Percentiles rank a stretch among this genome's conserved stretches.
phyloP scores from a whole-genome alignment of 2,113 vertebrate genomes.

The Albula goreensis region DNA sequence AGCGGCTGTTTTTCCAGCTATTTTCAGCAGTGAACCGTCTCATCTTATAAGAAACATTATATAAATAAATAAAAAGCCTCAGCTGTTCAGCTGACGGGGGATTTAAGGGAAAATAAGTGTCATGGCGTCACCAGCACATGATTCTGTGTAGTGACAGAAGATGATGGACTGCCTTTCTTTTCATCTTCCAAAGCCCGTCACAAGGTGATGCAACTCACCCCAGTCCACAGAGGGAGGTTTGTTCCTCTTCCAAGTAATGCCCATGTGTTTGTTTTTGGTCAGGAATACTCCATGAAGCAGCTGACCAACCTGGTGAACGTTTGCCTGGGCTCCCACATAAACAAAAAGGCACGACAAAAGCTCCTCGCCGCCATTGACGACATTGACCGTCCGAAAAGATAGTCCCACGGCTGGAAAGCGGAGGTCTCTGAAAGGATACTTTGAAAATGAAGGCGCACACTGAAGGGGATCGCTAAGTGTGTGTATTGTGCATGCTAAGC shows the following conservation, averaged over 20 bases:
- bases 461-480: neutral
- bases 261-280: conserved; percentile 56
- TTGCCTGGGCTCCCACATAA: conserved; percentile 96
- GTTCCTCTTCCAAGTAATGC: conserved; percentile 2
- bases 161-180: neutral
- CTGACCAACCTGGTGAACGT: conserved; percentile 94
- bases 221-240: neutral
- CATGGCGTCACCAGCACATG: neutral
- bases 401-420: conserved; percentile 55
- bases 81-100: neutral
- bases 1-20: neutral
- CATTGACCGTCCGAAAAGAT: conserved; percentile 94
- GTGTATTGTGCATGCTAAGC: conserved; percentile 49
- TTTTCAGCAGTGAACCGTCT: neutral
- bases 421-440: conserved; percentile 27
- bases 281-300: conserved; percentile 99
- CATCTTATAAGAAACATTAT: too few relatives aligned
- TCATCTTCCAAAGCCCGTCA: neutral
- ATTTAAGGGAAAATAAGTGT: neutral
- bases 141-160: neutral
- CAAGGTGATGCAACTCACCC: neutral
- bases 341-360: conserved; percentile 96
- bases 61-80: neutral
- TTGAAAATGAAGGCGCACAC: too few relatives aligned
- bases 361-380: conserved; percentile 94